Percentiles rank a stretch among this genome's conserved stretches.
Evolutionary conservation across 2,797 vertebrate species (phyloP).

Genomic region (Orientallactaga sibirica): DNA sequence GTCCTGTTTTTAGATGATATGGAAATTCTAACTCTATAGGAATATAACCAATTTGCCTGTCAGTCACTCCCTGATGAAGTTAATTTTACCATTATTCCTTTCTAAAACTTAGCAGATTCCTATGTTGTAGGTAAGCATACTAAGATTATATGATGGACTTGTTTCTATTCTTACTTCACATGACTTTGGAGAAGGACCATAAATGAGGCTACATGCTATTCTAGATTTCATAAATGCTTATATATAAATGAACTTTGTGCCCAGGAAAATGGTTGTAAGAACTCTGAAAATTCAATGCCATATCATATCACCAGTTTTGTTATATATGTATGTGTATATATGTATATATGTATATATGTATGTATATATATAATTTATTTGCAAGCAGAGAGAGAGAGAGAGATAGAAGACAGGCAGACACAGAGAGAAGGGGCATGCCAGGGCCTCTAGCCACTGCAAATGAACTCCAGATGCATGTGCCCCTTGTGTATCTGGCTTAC

Average conservation of each 20-base stretch:
- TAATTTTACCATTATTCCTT: not conserved
- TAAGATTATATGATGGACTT: not conserved
- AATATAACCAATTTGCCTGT: not conserved
- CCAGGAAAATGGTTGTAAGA: not conserved
- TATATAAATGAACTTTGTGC: not conserved
- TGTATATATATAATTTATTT: too few relatives aligned
- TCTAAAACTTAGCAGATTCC: not conserved
- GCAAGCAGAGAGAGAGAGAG: too few relatives aligned
- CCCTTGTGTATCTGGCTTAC: too few relatives aligned
- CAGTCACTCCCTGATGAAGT: not conserved
- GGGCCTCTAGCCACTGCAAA: too few relatives aligned
- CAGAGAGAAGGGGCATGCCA: too few relatives aligned
- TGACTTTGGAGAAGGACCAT: not conserved
- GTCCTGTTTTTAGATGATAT: conserved; percentile 42
- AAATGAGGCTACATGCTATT: not conserved
- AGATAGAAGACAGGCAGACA: too few relatives aligned
- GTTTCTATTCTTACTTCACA: not conserved
- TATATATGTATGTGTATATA: too few relatives aligned
- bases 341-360: too few relatives aligned
- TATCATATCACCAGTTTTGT: not conserved
- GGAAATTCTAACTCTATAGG: not conserved
- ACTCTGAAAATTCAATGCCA: not conserved
- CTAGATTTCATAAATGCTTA: not conserved
- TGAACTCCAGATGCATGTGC: too few relatives aligned
- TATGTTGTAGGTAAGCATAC: not conserved